A percentile compares a stretch with the other conserved stretches of the same genome.
Conservation (phyloP, 2,797 vertebrate genomes). For the Acanthurus lineatus region DNA sequence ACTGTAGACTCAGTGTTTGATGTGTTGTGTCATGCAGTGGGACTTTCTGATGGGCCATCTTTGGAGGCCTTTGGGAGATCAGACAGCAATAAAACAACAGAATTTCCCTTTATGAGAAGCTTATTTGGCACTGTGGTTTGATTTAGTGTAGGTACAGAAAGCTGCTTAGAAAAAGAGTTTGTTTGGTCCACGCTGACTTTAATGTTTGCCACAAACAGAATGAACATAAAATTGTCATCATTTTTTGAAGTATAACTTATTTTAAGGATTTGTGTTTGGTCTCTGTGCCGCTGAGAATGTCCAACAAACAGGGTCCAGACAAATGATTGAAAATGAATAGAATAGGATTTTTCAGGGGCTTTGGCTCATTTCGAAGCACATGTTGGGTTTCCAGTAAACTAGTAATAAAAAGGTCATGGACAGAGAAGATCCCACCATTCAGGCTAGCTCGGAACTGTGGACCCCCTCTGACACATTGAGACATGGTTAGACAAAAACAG, state of each 20-base stretch:
- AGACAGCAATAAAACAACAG: background rate
- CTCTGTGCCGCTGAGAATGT: background rate
- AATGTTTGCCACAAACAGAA: background rate
- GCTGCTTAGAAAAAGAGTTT: background rate
- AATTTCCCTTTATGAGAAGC: background rate
- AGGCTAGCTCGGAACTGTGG: background rate
- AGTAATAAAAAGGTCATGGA: background rate
- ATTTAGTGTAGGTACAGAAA: background rate
- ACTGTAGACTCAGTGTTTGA: background rate
- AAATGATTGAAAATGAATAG: background rate
- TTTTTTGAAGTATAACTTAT: background rate
- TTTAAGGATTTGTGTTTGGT: background rate
- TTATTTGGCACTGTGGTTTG: background rate
- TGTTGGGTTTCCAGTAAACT: constrained; percentile 28
- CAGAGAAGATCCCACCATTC: constrained; percentile 8
- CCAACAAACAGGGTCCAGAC: background rate
- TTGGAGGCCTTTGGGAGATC: background rate
- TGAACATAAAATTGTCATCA: background rate
- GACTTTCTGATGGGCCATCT: background rate
- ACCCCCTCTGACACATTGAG: constrained; percentile 26
- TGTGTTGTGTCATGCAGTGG: background rate
- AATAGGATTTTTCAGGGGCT: background rate
- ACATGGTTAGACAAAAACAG: constrained; percentile 28
- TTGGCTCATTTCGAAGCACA: background rate
- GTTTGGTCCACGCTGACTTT: background rate